Evolutionary conservation across 2,888 invertebrate genomes (phyloP), one percentile per base, ranked within the genome.

Genomic region (Caenorhabditis auriculariae): DNA sequence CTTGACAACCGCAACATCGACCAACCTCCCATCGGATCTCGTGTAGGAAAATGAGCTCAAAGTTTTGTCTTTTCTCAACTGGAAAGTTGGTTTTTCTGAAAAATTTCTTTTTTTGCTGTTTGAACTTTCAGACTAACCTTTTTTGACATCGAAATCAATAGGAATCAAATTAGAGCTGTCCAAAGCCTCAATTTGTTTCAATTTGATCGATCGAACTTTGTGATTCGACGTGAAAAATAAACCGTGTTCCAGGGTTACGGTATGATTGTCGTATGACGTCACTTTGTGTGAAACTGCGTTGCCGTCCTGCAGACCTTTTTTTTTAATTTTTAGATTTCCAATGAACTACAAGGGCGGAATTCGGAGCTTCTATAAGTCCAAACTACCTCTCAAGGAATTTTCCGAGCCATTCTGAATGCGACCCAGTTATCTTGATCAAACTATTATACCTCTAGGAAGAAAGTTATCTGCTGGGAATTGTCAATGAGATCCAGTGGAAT

Each of bases 191-290:
- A 43, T 19, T 4, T 47, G 43, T 0, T 51, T 7, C 2, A 62
- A 39, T 27, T 24, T 37, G n/a, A 58, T 43, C 24, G 58, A 37
- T 37, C 39, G 42, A 23, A 54, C 62, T 29, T 38, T 41, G 48
- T 58, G 57, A 29, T 54, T 51, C 5, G 62, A 44, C 6, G 44
- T 48, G 58, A 54, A 63, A 5, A 38, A 32, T n/a, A 63, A 28
- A 6, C 55, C 62, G 32, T 58, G 58, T 1, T 26, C 26, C 2
- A 62, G 27, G 28, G 29, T 19, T n/a, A n/a, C n/a, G n/a, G n/a
- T n/a, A n/a, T 35, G 29, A 48, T 12, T 48, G 12, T 4, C 49
- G 26, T 35, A 24, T 1, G 38, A 47, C 7, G 41, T 23, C 2
- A 52, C 39, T 24, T 44, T 26, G 39, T 61, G 47, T 9, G 56